Conservation (phyloP, 2,113 vertebrate species). For the Taxidea taxus region DNA sequence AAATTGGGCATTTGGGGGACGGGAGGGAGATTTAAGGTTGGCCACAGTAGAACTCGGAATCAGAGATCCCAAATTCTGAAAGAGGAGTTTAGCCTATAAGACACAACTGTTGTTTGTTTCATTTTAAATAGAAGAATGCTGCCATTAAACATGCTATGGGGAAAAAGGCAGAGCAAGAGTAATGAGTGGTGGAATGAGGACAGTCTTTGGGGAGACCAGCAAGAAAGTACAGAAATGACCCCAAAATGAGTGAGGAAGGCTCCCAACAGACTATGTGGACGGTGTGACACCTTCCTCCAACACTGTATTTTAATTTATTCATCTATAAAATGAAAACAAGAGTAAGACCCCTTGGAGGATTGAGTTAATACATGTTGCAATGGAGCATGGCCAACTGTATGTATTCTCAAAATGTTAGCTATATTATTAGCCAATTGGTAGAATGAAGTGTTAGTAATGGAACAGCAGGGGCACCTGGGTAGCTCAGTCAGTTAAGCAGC, state of each 20-base stretch:
- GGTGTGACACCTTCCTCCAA: rapidly evolving
- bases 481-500: not conserved
- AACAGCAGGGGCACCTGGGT: not conserved
- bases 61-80: not conserved
- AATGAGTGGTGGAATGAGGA: not conserved
- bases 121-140: not conserved
- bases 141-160: not conserved
- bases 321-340: not conserved
- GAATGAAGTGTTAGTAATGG: not conserved
- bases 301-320: not conserved
- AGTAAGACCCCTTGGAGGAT: not conserved
- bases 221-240: not conserved
- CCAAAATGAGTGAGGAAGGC: not conserved
- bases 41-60: not conserved
- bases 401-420: too few relatives aligned
- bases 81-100: not conserved
- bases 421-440: not conserved
- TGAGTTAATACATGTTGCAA: not conserved
- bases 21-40: rapidly evolving
- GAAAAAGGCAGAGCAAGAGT: not conserved
- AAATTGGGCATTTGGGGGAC: not conserved
- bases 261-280: not conserved
- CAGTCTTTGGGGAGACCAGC: not conserved
- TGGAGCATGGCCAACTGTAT: not conserved
- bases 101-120: not conserved